These are phyloP conservation scores for Scartelaos histophorus DNA, from an alignment of 2,113 vertebrate genomes.

Conservation along the genomic window DNA sequence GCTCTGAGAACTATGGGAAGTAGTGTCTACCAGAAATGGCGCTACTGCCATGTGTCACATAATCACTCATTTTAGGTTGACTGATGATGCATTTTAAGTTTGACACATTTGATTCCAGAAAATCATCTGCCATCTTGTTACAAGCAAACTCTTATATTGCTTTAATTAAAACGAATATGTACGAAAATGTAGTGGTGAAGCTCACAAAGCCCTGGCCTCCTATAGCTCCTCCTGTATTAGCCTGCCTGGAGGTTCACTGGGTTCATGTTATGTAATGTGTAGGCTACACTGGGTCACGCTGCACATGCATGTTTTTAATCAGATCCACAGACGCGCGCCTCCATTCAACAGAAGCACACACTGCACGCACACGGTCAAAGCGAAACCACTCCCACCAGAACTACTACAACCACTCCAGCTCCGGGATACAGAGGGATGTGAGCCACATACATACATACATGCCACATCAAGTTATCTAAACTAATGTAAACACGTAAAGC, in stretches of 20 bases:
- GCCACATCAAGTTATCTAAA: not conserved
- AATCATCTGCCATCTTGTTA: too few relatives aligned
- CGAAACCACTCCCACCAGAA: not conserved
- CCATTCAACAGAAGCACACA: not conserved
- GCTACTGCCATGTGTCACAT: too few relatives aligned
- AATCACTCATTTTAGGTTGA: too few relatives aligned
- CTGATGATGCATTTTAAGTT: too few relatives aligned
- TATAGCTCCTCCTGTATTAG: not conserved
- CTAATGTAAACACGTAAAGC: not conserved
- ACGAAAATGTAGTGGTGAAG: not conserved
- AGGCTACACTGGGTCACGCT: conserved; percentile 24
- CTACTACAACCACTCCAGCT: not conserved
- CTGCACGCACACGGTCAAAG: not conserved
- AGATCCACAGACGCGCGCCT: not conserved
- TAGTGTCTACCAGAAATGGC: too few relatives aligned
- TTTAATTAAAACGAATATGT: not conserved
- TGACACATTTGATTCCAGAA: too few relatives aligned
- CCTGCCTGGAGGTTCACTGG: conserved; percentile 38
- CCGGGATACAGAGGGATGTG: not conserved
- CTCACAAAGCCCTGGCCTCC: not conserved
- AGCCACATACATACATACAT: not conserved
- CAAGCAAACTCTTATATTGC: too few relatives aligned
- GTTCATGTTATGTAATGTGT: conserved; percentile 62
- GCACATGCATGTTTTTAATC: conserved; percentile 1
- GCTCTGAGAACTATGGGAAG: too few relatives aligned